Evolutionary conservation across 2,888 invertebrate species (phyloP), one percentile per base, ranked within the genome.

Genomic region (Eupithecia inturbata): DNA sequence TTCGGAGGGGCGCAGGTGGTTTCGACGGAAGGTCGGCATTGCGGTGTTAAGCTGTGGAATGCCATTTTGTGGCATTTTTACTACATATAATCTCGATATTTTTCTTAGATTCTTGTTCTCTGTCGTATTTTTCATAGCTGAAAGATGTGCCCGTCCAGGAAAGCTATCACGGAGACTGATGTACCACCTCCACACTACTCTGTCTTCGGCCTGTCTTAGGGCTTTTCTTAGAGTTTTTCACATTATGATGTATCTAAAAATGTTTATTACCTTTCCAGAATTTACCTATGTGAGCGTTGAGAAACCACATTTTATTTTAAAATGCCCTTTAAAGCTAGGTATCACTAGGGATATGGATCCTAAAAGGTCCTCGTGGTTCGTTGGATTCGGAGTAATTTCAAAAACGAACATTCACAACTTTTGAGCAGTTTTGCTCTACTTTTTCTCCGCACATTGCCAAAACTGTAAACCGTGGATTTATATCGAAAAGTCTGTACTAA

Each of bases 401-500:
- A 62, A 62, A 62, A 31, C 28, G 28, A 31, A 62, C 6, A 28
- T 62, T 31, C 16, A 62, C 28, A 62, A 31, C 62, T 19, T 16
- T 19, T n/a, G n/a, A n/a, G 19, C 6, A 22, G 31, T 19, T 28
- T 28, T 3, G 10, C 19, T 62, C 39, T 57, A 33, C 14, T 45
- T 14, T 22, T 53, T 53, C 16, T 49, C 19, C 28, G 19, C 9
- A n/a, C 72, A 68, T 53, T 70, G 63, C 31, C 45, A 70, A 77
- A 75, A 78, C 73, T 74, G 77, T 76, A 77, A 74, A 68, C 74
- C 74, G 73, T 73, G 77, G 82, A 85, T 85, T 85, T 87, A 84
- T 82, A 79, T 81, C 81, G 82, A 75, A 83, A 82, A 84, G 85
- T 85, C 83, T 76, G 83, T 80, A 81, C 85, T 89, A 89, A 89